Conservation (phyloP, 2,888 invertebrate genomes). For the Acrobasis consociella region DNA sequence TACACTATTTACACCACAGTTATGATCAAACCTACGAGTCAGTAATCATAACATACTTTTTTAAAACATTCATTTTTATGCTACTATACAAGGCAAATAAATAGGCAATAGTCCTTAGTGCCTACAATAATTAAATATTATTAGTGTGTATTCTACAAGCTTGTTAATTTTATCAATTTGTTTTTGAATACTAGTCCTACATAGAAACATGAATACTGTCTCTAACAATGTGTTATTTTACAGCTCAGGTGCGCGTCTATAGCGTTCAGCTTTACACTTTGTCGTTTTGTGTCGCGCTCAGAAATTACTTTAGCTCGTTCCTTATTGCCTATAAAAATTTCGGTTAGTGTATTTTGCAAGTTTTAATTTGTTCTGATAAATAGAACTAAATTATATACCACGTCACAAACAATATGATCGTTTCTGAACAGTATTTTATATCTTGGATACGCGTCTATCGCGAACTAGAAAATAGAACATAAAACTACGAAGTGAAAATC, state of each 20-base stretch:
- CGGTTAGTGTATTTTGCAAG: not conserved
- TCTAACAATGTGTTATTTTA: constrained; percentile 47
- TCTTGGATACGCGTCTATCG: constrained; percentile 70
- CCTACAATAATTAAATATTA: too few relatives aligned
- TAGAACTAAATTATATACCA: not conserved
- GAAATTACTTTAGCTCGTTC: constrained; percentile 19
- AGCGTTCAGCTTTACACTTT: constrained; percentile 57
- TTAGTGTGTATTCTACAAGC: too few relatives aligned
- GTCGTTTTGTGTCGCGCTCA: constrained; percentile 31
- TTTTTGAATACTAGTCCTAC: too few relatives aligned
- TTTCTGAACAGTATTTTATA: constrained; percentile 52
- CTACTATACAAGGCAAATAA: too few relatives aligned
- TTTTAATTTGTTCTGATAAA: not conserved
- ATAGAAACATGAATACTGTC: not conserved
- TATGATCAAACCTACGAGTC: too few relatives aligned
- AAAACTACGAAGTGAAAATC: too few relatives aligned
- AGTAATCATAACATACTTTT: too few relatives aligned
- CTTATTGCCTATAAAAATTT: constrained; percentile 4
- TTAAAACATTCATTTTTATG: too few relatives aligned
- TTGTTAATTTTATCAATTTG: too few relatives aligned
- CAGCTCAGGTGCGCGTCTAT: constrained; percentile 69
- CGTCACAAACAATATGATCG: constrained; percentile 14
- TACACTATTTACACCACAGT: too few relatives aligned
- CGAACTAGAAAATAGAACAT: constrained; percentile 51
- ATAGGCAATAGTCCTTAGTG: too few relatives aligned